These are phyloP conservation scores for Drosophila saltans DNA, from an alignment of 1,140 invertebrate species.

Conservation along the genomic window DNA sequence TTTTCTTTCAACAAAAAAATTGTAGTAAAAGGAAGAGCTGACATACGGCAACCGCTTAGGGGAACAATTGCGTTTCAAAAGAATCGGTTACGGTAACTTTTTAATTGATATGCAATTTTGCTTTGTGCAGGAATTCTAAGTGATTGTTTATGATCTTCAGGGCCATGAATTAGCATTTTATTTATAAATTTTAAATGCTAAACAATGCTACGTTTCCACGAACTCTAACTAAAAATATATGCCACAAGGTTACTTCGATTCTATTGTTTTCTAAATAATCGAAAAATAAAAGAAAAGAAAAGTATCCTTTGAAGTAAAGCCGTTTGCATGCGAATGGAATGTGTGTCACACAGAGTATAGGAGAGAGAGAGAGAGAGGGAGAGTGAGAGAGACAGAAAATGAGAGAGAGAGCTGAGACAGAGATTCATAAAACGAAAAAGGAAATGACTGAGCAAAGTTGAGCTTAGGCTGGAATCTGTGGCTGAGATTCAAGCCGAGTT, in stretches of 20 bases:
- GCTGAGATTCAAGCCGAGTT: slow-evolving; percentile 57
- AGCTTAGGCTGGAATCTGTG: slow-evolving; percentile 21
- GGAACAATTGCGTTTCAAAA: no score
- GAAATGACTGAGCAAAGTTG: slow-evolving; percentile 60
- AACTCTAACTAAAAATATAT: not conserved
- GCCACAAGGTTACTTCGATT: slow-evolving; percentile 10
- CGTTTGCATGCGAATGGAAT: slow-evolving; percentile 57
- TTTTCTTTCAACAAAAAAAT: no score
- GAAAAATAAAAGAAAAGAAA: not conserved
- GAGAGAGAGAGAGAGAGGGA: not conserved
- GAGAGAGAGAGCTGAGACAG: not conserved
- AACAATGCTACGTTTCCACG: not conserved
- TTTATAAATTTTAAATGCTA: not conserved
- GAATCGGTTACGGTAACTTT: no score
- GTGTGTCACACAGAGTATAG: slow-evolving; percentile 64
- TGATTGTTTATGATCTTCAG: slow-evolving; percentile 1
- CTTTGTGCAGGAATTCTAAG: not conserved
- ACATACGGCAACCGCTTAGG: no score
- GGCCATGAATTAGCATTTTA: slow-evolving; percentile 16
- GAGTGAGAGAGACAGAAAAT: not conserved
- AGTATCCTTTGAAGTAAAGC: slow-evolving; percentile 69
- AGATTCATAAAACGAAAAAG: slow-evolving; percentile 59
- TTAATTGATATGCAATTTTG: no score
- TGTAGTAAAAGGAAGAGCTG: no score
- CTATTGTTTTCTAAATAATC: slow-evolving; percentile 14